Evolutionary conservation across 2,113 vertebrate species (phyloP).

Genomic region (Salvelinus fontinalis): DNA sequence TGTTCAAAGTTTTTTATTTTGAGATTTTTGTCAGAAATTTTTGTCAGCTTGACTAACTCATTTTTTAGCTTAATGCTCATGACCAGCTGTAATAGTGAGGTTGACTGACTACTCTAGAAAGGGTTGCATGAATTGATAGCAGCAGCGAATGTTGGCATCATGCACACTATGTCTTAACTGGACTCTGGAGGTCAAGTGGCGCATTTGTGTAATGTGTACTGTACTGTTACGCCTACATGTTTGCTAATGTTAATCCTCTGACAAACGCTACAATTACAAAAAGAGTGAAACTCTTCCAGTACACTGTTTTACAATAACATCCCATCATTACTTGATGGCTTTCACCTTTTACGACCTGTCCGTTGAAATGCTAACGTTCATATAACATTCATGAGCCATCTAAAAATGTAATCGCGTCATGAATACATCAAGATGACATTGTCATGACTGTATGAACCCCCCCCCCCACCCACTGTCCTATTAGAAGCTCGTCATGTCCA

Average conservation of each 20-base stretch:
- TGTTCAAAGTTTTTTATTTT: background rate
- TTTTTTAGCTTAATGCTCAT: background rate
- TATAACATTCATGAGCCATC: background rate
- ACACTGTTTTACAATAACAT: background rate
- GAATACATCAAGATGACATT: background rate
- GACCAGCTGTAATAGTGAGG: background rate
- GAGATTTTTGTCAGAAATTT: background rate
- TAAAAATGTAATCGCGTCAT: background rate
- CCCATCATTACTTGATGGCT: background rate
- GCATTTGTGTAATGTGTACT: slow-evolving; percentile 30
- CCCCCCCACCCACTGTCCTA: background rate
- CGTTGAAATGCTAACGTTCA: background rate
- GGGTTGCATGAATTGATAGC: background rate
- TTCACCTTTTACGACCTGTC: background rate
- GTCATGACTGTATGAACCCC: background rate
- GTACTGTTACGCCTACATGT: background rate
- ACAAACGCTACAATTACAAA: background rate
- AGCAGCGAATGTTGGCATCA: slow-evolving; percentile 21
- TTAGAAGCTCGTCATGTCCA: background rate
- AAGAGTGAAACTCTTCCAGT: slow-evolving; percentile 29
- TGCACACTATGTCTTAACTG: slow-evolving; percentile 24
- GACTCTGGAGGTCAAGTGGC: slow-evolving; percentile 11
- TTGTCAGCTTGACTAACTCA: background rate
- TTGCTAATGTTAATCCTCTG: background rate
- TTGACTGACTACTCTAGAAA: background rate